These are phyloP conservation scores for Thyatira batis DNA, from an alignment of 2,888 invertebrate species.

Conservation along the genomic window DNA sequence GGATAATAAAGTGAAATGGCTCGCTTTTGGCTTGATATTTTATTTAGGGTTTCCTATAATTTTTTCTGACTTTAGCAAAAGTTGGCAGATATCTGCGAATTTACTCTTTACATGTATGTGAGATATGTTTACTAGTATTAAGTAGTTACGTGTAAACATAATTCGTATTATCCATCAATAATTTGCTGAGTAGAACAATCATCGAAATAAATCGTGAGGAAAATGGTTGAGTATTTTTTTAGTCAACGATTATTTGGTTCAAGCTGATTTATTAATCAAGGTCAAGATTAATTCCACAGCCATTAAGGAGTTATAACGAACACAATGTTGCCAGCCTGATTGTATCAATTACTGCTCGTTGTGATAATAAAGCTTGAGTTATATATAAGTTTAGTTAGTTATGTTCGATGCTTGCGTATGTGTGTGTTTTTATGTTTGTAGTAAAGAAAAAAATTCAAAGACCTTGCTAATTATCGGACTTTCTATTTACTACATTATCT, in stretches of 20 bases:
- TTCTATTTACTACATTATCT: too few species aligned
- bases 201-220: neutral
- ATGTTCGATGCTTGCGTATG: slow-evolving; percentile 20
- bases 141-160: too few species aligned
- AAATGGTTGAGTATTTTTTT: neutral
- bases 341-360: slow-evolving; percentile 44
- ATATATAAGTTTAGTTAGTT: slow-evolving; percentile 24
- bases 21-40: neutral
- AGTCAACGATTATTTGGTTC: neutral
- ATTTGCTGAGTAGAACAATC: neutral
- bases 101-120: too few species aligned
- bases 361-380: slow-evolving; percentile 33
- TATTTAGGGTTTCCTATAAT: neutral
- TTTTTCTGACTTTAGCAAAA: too few species aligned
- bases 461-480: too few species aligned
- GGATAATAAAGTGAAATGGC: neutral
- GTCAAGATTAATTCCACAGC: neutral
- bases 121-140: too few species aligned
- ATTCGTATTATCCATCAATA: too few species aligned
- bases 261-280: slow-evolving; percentile 1
- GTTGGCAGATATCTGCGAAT: too few species aligned
- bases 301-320: neutral
- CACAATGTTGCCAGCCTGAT: slow-evolving; percentile 22
- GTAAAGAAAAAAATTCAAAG: too few species aligned
- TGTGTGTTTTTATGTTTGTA: slow-evolving; percentile 11